phyloP scores from a whole-genome alignment of 2,797 vertebrate genomes.

The Sebastes kiyomatsui region DNA sequence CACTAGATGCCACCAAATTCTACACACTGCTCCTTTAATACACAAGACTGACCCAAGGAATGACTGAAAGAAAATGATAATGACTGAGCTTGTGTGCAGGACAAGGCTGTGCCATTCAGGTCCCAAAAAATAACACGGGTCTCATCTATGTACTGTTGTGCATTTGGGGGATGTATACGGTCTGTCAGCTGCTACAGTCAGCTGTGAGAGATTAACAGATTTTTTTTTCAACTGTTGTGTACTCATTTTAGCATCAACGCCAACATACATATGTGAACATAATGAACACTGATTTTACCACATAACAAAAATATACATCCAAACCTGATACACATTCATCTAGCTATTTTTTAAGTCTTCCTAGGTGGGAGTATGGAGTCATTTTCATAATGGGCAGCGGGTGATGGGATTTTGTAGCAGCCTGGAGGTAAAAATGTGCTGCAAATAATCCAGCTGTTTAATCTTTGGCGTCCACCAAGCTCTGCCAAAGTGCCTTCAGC shows the following conservation, averaged over 20 bases:
- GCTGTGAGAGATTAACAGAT: too few species aligned
- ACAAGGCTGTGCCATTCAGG: neutral
- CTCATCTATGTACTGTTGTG: neutral
- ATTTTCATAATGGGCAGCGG: slow-evolving; percentile 2
- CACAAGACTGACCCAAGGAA: neutral
- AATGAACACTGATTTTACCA: neutral
- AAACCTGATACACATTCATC: neutral
- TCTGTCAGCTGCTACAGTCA: neutral
- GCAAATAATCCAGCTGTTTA: slow-evolving; percentile 36
- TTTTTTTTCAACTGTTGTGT: neutral
- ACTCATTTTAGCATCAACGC: neutral
- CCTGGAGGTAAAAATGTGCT: slow-evolving; percentile 21
- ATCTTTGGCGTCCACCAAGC: slow-evolving; percentile 21
- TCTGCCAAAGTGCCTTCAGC: slow-evolving; percentile 30
- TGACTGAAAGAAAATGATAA: accelerated
- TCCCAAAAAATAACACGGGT: neutral
- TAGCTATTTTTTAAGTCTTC: neutral
- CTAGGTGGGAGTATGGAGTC: neutral
- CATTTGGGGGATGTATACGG: neutral
- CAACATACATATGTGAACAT: neutral
- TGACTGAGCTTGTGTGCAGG: neutral
- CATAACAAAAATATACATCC: neutral
- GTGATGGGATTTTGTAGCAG: slow-evolving; percentile 18
- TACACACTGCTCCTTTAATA: neutral
- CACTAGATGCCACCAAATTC: too few species aligned